Percentiles rank a stretch among this genome's conserved stretches.
phyloP scores from a whole-genome alignment of 2,797 vertebrate genomes.

The Poecilia gillii region DNA sequence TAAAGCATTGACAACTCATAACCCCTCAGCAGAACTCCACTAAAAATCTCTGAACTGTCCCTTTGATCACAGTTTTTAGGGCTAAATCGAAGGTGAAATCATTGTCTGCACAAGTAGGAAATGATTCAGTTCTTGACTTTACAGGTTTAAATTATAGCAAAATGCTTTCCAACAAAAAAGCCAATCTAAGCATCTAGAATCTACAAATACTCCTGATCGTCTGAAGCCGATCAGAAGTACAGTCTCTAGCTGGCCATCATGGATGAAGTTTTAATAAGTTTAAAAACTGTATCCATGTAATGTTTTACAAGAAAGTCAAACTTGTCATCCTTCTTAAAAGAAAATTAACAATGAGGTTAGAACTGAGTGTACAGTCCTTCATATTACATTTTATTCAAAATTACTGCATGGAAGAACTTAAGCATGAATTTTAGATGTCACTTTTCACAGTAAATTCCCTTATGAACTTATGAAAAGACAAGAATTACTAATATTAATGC shows the following conservation, averaged over 20 bases:
- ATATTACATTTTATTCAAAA: neutral
- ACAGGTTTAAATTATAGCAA: neutral
- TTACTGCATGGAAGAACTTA: neutral
- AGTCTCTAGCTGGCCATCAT: too few species aligned
- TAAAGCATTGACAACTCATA: neutral
- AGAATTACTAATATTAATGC: neutral
- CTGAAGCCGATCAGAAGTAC: neutral
- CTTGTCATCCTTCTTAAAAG: neutral
- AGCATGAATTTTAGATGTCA: neutral
- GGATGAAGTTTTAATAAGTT: neutral
- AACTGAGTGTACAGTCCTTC: neutral
- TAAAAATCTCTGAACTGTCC: neutral
- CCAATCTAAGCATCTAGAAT: neutral
- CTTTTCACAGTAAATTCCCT: neutral
- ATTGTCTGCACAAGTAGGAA: neutral
- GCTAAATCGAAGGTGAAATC: neutral
- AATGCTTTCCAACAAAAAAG: neutral
- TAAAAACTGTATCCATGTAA: neutral
- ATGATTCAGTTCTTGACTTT: neutral
- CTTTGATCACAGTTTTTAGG: neutral
- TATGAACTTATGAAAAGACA: neutral
- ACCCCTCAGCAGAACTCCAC: neutral
- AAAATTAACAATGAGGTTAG: neutral
- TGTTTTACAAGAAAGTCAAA: neutral
- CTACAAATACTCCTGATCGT: neutral